phyloP scores from a whole-genome alignment of 2,888 invertebrate species.

The Mimachlamys varia region DNA sequence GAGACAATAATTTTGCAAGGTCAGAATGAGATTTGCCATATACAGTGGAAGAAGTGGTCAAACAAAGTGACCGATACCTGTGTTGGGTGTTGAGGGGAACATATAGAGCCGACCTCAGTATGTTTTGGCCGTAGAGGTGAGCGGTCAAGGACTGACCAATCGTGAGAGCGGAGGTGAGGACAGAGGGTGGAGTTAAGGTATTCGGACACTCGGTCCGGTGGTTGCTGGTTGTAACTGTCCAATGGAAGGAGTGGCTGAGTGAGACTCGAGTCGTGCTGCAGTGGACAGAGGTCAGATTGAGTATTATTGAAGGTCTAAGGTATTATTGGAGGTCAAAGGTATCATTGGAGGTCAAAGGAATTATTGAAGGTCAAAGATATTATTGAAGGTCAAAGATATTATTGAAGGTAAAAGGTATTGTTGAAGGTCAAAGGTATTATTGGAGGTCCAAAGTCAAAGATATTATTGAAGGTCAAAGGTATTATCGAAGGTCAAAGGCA shows the following conservation, averaged over 20 bases:
- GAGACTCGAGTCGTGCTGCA: constrained; percentile 39
- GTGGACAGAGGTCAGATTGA: not conserved
- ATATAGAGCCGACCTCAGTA: constrained; percentile 39
- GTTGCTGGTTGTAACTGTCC: constrained; percentile 38
- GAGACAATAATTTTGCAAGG: not conserved
- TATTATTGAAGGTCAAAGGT: too few species aligned
- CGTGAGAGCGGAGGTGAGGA: constrained; percentile 37
- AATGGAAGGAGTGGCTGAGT: constrained; percentile 45
- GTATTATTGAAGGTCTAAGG: not conserved
- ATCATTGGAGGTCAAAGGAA: too few species aligned
- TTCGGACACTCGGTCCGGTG: constrained; percentile 40
- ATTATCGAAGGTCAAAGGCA: too few species aligned
- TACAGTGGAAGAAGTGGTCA: not conserved
- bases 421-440: too few species aligned
- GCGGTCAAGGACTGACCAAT: constrained; percentile 34
- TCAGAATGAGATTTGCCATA: not conserved
- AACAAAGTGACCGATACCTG: constrained; percentile 41
- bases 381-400: too few species aligned
- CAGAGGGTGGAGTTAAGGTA: constrained; percentile 43
- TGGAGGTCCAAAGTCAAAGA: too few species aligned
- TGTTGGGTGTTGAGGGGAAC: constrained; percentile 50
- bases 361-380: too few species aligned
- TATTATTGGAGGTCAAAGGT: too few species aligned
- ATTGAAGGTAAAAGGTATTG: too few species aligned
- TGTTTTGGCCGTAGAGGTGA: constrained; percentile 28